These are phyloP conservation scores for Alligator mississippiensis DNA, from an alignment of 2,113 vertebrate genomes.

Conservation along the genomic window DNA sequence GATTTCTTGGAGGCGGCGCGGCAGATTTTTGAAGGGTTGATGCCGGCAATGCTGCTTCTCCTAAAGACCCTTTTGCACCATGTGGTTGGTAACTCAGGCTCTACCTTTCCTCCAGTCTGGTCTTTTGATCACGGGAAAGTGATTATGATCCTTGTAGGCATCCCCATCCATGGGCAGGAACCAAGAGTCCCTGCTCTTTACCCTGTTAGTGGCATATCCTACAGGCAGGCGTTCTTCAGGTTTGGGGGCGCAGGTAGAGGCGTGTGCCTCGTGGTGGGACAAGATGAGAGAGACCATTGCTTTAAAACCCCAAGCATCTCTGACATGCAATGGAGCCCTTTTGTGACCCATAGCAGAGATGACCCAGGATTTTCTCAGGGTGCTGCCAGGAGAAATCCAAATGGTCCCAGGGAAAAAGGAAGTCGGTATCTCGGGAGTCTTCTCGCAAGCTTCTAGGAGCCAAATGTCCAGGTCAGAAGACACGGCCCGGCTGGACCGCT, in stretches of 20 bases:
- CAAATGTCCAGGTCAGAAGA: not conserved
- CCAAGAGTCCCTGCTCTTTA: not conserved
- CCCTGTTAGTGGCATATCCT: not conserved
- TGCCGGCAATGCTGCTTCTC: not conserved
- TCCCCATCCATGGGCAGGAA: not conserved
- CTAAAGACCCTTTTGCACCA: not conserved
- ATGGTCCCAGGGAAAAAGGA: not conserved
- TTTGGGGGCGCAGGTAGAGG: not conserved
- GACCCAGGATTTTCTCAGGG: not conserved
- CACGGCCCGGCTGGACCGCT: not conserved
- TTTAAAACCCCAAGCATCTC: not conserved
- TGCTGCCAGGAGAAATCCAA: not conserved
- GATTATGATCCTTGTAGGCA: not conserved
- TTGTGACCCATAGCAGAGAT: not conserved
- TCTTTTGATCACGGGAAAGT: not conserved
- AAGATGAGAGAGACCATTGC: not conserved
- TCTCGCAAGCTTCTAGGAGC: not conserved
- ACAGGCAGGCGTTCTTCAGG: not conserved
- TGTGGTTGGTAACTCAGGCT: not conserved
- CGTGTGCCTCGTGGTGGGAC: not conserved
- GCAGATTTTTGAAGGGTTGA: too few species aligned
- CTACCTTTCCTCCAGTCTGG: not conserved
- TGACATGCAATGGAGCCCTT: not conserved
- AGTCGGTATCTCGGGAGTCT: not conserved
- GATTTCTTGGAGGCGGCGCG: too few species aligned